These are phyloP conservation scores for Spialia ferax DNA, from an alignment of 2,888 invertebrate genomes.

Conservation along the genomic window DNA sequence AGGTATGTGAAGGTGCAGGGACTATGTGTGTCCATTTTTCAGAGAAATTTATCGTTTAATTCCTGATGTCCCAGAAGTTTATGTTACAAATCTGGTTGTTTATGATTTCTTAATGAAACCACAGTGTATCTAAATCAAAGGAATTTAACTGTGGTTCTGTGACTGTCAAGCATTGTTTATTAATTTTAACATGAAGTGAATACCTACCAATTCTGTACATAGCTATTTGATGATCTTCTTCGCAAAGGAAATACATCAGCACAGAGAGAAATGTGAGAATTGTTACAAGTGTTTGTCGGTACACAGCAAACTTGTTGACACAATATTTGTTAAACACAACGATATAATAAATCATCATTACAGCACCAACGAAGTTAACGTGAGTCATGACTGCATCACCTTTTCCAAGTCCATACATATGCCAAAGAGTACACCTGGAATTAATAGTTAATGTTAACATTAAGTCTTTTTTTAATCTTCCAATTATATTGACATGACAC, in stretches of 20 bases:
- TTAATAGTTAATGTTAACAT: slow-evolving; percentile 8
- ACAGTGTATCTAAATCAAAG: too few species aligned
- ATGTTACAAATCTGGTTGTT: too few species aligned
- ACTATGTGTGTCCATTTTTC: too few species aligned
- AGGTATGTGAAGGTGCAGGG: too few species aligned
- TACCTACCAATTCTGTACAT: slow-evolving; percentile 88
- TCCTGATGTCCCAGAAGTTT: too few species aligned
- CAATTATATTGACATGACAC: too few species aligned
- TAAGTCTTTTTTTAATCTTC: not conserved
- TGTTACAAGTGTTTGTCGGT: slow-evolving; percentile 87
- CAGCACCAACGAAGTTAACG: slow-evolving; percentile 92
- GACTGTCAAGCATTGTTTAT: not conserved
- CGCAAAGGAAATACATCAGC: slow-evolving; percentile 86
- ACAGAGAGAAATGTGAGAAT: slow-evolving; percentile 82
- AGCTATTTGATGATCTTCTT: slow-evolving; percentile 82
- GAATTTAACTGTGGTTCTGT: too few species aligned
- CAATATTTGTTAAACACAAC: slow-evolving; percentile 91
- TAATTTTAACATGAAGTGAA: not conserved
- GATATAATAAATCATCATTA: slow-evolving; percentile 90
- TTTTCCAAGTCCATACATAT: slow-evolving; percentile 92
- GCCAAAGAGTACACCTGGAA: slow-evolving; percentile 92
- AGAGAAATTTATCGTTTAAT: too few species aligned
- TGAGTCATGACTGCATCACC: slow-evolving; percentile 90
- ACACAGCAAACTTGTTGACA: slow-evolving; percentile 88
- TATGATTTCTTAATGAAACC: too few species aligned